Conservation (phyloP, 2,113 vertebrate species). For the Carassius carassius region DNA sequence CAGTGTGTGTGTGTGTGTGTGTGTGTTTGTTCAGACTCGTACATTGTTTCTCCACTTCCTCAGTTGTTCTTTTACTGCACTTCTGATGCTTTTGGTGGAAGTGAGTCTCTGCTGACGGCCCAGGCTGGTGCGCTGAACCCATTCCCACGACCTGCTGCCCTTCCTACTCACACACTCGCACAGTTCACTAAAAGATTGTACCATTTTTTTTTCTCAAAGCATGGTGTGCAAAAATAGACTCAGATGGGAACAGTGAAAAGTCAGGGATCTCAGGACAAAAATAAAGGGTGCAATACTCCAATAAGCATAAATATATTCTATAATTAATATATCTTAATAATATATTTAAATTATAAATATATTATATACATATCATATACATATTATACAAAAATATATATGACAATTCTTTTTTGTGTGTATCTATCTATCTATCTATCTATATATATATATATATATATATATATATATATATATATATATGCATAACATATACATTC, state of each 20-base stretch:
- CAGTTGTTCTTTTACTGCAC: slow-evolving; percentile 54
- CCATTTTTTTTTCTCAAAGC: neutral
- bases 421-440: neutral
- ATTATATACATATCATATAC: neutral
- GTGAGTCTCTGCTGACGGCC: slow-evolving; percentile 58
- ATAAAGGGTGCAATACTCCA: neutral
- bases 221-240: slow-evolving; percentile 18
- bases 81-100: slow-evolving; percentile 64
- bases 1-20: slow-evolving; percentile 34
- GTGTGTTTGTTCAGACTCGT: slow-evolving; percentile 54
- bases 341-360: neutral
- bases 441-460: neutral
- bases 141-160: slow-evolving; percentile 76
- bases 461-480: neutral
- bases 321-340: neutral
- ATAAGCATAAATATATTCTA: neutral
- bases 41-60: slow-evolving; percentile 77
- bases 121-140: slow-evolving; percentile 49
- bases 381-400: no score
- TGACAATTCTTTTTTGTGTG: neutral
- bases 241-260: slow-evolving; percentile 29
- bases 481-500: no score
- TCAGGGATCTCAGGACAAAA: slow-evolving; percentile 26
- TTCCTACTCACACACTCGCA: slow-evolving; percentile 60
- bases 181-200: slow-evolving; percentile 8